Percentiles rank a stretch among this genome's conserved stretches.
Evolutionary conservation across 2,113 vertebrate genomes (phyloP).

Genomic region (Paralichthys olivaceus): DNA sequence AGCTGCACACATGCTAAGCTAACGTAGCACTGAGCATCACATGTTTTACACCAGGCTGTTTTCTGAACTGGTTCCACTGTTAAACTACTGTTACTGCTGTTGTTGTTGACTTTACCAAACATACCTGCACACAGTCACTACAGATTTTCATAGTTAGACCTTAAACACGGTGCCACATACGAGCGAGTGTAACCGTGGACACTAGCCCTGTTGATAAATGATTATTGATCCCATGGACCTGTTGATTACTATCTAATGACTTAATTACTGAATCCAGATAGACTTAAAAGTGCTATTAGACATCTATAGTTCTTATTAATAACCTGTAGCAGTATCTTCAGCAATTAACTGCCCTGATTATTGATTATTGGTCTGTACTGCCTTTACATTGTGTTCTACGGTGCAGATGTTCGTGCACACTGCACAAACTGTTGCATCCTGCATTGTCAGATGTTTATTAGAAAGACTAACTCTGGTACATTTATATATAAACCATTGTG

Average conservation of each 20-base stretch:
- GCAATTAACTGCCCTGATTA: background rate
- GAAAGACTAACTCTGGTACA: too few species aligned
- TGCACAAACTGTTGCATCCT: too few species aligned
- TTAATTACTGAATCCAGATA: background rate
- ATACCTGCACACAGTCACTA: too few species aligned
- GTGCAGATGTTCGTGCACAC: background rate
- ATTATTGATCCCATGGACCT: background rate
- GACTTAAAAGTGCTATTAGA: background rate
- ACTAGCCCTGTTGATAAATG: background rate
- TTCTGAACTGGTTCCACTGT: background rate
- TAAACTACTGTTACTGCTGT: background rate
- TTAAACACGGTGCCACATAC: background rate
- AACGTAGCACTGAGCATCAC: conserved; percentile 19
- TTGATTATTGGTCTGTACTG: background rate
- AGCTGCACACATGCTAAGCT: conserved; percentile 47
- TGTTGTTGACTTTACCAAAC: too few species aligned
- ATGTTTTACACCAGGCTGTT: background rate
- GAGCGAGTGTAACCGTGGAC: too few species aligned
- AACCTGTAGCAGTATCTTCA: too few species aligned
- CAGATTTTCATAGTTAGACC: too few species aligned
- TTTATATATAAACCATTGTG: too few species aligned
- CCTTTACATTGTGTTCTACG: too few species aligned
- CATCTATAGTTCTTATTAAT: background rate
- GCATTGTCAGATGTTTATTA: too few species aligned
- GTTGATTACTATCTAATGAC: background rate